phyloP scores from a whole-genome alignment of 2,113 vertebrate genomes.

The Marmota flaviventris region DNA sequence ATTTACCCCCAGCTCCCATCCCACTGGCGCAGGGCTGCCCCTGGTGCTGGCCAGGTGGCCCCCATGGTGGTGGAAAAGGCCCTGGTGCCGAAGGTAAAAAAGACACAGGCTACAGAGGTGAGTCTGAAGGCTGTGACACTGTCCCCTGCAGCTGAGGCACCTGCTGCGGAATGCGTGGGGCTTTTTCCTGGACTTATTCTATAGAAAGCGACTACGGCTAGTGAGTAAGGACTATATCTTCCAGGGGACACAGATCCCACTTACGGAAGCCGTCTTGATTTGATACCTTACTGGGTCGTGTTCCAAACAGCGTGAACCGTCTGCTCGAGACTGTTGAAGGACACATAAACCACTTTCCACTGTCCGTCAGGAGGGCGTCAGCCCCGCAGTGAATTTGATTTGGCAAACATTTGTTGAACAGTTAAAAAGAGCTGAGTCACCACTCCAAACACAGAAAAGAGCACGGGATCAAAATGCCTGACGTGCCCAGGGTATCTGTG shows the following conservation, averaged over 20 bases:
- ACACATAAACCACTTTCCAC: neutral
- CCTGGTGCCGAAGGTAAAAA: neutral
- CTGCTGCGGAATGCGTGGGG: neutral
- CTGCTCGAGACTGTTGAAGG: neutral
- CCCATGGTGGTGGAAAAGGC: neutral
- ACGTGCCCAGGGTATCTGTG: neutral
- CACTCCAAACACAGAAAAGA: neutral
- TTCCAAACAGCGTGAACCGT: neutral
- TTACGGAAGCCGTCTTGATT: neutral
- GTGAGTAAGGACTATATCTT: neutral
- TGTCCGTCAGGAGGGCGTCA: conserved; percentile 1
- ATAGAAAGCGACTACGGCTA: neutral
- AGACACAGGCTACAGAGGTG: neutral
- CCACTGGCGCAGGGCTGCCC: too few relatives aligned
- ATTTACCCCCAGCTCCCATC: too few relatives aligned
- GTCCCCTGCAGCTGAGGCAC: neutral
- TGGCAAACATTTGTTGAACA: neutral
- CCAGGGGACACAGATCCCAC: neutral
- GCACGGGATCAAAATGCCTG: neutral
- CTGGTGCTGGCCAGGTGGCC: neutral
- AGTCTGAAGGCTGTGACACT: neutral
- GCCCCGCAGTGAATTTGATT: neutral
- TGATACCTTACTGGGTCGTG: accelerated
- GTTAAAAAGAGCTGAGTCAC: conserved; percentile 41
- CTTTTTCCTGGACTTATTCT: neutral